Conservation (phyloP, 2,797 vertebrate species). For the Zenarchopterus dispar region DNA sequence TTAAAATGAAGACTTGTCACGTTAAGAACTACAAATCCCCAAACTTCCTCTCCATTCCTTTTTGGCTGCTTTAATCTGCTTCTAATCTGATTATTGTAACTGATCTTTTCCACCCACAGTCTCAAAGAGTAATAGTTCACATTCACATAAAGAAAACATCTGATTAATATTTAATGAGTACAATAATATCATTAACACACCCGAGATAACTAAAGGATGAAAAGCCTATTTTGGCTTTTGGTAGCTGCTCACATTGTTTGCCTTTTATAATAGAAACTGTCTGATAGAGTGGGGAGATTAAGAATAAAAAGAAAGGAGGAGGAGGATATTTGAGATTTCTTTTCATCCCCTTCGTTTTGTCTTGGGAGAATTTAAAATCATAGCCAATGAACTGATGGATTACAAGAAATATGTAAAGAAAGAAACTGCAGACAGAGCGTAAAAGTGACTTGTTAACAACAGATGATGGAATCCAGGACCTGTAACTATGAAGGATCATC, state of each 20-base stretch:
- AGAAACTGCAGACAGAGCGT: no score
- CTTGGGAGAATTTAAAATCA: no score
- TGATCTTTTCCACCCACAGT: slow-evolving; percentile 13
- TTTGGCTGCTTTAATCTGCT: slow-evolving; percentile 23
- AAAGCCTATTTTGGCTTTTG: neutral
- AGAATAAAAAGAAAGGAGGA: no score
- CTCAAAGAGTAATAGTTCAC: slow-evolving; percentile 13
- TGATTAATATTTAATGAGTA: neutral
- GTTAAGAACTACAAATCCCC: slow-evolving; percentile 29
- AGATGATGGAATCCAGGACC: no score
- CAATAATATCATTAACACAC: slow-evolving; percentile 4
- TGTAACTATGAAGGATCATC: no score
- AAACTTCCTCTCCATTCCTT: slow-evolving; percentile 15
- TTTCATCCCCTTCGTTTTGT: no score
- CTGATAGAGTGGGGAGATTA: no score
- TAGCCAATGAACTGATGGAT: no score
- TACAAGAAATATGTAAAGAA: no score
- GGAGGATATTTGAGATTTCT: no score
- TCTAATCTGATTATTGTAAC: slow-evolving; percentile 38
- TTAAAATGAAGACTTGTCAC: slow-evolving; percentile 2
- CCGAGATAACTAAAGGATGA: neutral
- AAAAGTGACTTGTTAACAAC: no score
- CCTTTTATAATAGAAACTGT: neutral
- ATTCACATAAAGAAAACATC: slow-evolving; percentile 9
- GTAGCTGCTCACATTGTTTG: neutral